Conservation (phyloP, 2,797 vertebrate genomes). For the Macropodus opercularis region DNA sequence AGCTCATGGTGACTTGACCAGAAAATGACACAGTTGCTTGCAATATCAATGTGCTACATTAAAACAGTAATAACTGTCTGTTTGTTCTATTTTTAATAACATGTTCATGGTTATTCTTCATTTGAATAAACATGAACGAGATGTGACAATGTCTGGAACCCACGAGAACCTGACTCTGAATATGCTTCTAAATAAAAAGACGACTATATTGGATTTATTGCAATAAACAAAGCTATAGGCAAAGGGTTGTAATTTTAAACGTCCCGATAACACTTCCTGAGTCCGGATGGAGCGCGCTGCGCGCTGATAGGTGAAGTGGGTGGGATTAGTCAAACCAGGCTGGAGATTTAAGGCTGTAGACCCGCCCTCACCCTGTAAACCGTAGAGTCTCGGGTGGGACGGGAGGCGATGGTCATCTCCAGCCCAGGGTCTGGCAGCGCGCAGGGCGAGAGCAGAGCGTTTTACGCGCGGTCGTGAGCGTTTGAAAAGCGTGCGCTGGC, state of each 20-base stretch:
- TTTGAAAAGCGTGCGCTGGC: not conserved
- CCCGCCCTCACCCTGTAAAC: slow-evolving; percentile 40
- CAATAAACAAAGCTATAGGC: too few species aligned
- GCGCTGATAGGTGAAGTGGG: slow-evolving; percentile 43
- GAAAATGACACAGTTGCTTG: not conserved
- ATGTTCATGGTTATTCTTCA: too few species aligned
- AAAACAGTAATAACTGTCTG: not conserved
- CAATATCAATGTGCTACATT: not conserved
- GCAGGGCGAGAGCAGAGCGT: not conserved
- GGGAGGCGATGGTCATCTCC: not conserved
- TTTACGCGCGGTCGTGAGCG: slow-evolving; percentile 19
- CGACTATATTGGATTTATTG: too few species aligned
- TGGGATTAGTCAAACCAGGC: slow-evolving; percentile 58
- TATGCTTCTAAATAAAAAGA: too few species aligned
- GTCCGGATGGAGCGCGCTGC: too few species aligned
- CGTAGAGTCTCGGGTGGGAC: not conserved
- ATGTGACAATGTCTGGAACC: too few species aligned
- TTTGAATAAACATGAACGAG: too few species aligned
- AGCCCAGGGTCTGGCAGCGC: slow-evolving; percentile 37
- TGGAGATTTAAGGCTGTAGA: not conserved
- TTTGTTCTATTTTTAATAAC: too few species aligned
- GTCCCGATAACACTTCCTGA: too few species aligned
- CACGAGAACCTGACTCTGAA: too few species aligned
- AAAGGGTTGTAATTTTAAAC: too few species aligned
- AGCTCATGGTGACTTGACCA: not conserved